A percentile compares a stretch with the other conserved stretches of the same genome.
These are phyloP conservation scores for Catocala nupta DNA, from an alignment of 2,888 invertebrate genomes.

Conservation along the genomic window DNA sequence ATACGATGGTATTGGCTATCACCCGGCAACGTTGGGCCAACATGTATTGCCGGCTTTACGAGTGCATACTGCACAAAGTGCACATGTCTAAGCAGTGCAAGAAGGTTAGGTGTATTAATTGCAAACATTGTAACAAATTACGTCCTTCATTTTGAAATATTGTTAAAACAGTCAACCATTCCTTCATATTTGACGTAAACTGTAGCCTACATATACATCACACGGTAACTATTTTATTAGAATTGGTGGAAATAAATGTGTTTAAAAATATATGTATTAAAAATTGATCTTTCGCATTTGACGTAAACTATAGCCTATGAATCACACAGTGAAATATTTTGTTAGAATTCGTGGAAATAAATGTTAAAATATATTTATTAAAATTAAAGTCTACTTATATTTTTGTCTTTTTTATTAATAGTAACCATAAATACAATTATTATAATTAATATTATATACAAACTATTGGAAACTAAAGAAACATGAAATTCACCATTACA, in stretches of 20 bases:
- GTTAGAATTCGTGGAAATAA: background rate
- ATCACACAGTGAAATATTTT: constrained; percentile 1
- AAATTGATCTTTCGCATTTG: background rate
- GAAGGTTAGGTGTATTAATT: no score
- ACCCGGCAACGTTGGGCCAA: no score
- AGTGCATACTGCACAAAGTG: no score
- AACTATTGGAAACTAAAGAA: background rate
- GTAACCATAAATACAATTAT: background rate
- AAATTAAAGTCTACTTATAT: background rate
- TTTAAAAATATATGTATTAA: background rate
- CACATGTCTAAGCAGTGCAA: no score
- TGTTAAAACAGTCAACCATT: constrained; percentile 2
- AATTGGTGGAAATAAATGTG: background rate
- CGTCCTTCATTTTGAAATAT: no score
- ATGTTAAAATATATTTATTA: constrained; percentile 2
- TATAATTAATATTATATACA: background rate
- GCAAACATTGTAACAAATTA: no score
- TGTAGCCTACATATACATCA: background rate
- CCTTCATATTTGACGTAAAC: background rate
- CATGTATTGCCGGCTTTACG: no score
- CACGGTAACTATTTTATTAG: background rate
- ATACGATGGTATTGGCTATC: no score
- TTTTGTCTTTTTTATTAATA: constrained; percentile 1
- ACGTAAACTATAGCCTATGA: background rate
- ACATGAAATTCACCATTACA: background rate